phyloP scores from a whole-genome alignment of 2,888 invertebrate species.

The Thereva unica region DNA sequence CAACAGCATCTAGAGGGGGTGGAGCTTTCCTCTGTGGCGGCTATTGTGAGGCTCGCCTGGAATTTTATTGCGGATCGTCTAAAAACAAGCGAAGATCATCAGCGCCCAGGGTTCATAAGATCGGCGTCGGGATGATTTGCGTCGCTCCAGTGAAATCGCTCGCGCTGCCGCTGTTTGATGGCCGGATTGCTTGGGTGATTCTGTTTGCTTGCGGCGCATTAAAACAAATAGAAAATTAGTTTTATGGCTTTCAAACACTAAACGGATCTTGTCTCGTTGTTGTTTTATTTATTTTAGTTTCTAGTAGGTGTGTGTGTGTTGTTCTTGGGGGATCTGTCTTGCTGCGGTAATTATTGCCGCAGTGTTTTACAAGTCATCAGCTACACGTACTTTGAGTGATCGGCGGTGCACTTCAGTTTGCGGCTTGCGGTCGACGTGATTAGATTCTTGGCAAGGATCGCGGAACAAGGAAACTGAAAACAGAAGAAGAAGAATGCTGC shows the following conservation, averaged over 20 bases:
- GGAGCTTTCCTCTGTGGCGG: slow-evolving; percentile 6
- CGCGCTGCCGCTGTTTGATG: slow-evolving; percentile 14
- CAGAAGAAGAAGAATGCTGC: slow-evolving; percentile 8
- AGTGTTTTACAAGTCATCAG: slow-evolving; percentile 30
- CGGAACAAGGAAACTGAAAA: neutral
- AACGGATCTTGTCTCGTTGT: slow-evolving; percentile 25
- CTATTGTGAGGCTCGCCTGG: slow-evolving; percentile 16
- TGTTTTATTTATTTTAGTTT: slow-evolving; percentile 32
- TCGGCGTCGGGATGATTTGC: slow-evolving; percentile 9
- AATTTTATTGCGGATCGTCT: slow-evolving; percentile 29
- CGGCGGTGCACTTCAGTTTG: slow-evolving; percentile 27
- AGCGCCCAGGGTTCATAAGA: slow-evolving; percentile 17
- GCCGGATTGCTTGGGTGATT: slow-evolving; percentile 15
- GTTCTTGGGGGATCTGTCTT: slow-evolving; percentile 21
- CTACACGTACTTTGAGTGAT: slow-evolving; percentile 27
- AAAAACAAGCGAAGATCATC: slow-evolving; percentile 32
- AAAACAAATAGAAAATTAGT: slow-evolving; percentile 34
- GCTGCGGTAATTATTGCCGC: slow-evolving; percentile 19
- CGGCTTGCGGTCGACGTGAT: slow-evolving; percentile 24
- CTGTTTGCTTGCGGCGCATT: slow-evolving; percentile 33
- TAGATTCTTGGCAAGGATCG: neutral
- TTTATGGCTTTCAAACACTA: slow-evolving; percentile 32
- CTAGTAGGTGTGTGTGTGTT: slow-evolving; percentile 19
- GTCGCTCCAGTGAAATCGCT: neutral
- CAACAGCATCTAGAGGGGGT: slow-evolving; percentile 14